Evolutionary conservation across 2,113 vertebrate species (phyloP).

Genomic region (Porphyrio hochstetteri): DNA sequence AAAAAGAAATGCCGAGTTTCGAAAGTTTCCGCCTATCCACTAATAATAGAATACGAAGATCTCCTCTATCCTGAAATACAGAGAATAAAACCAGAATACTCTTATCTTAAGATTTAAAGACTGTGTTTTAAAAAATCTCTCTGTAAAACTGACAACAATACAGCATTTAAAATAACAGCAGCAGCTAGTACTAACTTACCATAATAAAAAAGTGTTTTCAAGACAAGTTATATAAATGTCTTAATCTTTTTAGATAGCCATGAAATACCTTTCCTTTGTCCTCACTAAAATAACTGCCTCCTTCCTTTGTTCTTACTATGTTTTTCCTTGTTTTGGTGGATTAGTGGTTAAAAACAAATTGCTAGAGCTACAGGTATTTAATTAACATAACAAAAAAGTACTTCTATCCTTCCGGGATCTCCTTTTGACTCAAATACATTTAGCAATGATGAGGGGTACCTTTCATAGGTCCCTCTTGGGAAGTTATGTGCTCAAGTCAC

Average conservation of each 20-base stretch:
- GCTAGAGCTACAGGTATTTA: neutral
- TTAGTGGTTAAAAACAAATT: neutral
- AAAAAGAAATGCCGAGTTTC: fast-evolving
- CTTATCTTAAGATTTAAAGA: neutral
- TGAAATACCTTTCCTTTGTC: neutral
- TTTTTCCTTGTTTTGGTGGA: neutral
- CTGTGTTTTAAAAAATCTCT: neutral
- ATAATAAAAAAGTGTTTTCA: neutral
- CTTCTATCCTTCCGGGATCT: neutral
- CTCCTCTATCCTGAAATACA: neutral
- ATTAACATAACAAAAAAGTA: constrained; percentile 32
- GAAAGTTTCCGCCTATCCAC: neutral
- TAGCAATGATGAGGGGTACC: neutral
- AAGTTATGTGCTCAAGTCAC: constrained; percentile 29
- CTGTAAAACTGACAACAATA: neutral
- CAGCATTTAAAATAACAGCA: neutral
- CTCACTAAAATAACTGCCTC: neutral
- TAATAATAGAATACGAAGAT: neutral
- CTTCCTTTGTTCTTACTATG: neutral
- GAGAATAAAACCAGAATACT: neutral
- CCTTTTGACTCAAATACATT: constrained; percentile 24
- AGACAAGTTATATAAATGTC: neutral
- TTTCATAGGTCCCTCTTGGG: constrained; percentile 11
- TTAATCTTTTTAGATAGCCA: neutral
- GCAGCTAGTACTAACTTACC: neutral